Conservation (phyloP, 2,797 vertebrate genomes). For the Anguilla marmorata region DNA sequence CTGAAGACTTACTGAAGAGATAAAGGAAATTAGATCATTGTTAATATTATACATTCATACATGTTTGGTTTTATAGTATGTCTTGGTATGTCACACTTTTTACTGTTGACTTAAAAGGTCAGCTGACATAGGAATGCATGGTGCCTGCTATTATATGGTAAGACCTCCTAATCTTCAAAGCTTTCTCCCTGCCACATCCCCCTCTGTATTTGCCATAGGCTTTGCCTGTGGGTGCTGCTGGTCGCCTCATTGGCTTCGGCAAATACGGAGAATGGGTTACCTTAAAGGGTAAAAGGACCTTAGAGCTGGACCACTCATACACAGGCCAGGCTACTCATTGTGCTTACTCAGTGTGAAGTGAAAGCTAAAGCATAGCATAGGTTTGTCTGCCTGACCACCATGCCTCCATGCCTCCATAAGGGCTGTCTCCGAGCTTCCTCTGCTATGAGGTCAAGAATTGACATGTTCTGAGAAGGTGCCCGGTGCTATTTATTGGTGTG, state of each 20-base stretch:
- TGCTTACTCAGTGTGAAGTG: not conserved
- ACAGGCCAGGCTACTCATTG: not conserved
- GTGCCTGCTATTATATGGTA: not conserved
- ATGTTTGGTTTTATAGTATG: not conserved
- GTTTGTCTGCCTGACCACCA: not conserved
- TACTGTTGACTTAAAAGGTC: not conserved
- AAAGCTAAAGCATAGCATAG: not conserved
- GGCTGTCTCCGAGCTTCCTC: not conserved
- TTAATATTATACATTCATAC: not conserved
- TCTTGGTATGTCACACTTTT: not conserved
- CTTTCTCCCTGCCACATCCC: not conserved
- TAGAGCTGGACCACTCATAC: not conserved
- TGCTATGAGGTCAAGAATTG: not conserved
- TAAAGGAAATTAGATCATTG: not conserved
- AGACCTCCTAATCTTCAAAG: not conserved
- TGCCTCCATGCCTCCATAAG: not conserved
- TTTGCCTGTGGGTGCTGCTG: not conserved
- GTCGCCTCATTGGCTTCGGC: not conserved
- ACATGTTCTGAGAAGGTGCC: not conserved
- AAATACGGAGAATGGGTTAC: not conserved
- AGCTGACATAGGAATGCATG: not conserved
- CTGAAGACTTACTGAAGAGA: not conserved
- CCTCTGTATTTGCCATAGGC: not conserved
- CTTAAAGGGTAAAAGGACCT: not conserved
- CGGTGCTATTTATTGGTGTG: too few relatives aligned